phyloP scores from a whole-genome alignment of 2,888 invertebrate genomes.

The Neoitamus cyanurus region DNA sequence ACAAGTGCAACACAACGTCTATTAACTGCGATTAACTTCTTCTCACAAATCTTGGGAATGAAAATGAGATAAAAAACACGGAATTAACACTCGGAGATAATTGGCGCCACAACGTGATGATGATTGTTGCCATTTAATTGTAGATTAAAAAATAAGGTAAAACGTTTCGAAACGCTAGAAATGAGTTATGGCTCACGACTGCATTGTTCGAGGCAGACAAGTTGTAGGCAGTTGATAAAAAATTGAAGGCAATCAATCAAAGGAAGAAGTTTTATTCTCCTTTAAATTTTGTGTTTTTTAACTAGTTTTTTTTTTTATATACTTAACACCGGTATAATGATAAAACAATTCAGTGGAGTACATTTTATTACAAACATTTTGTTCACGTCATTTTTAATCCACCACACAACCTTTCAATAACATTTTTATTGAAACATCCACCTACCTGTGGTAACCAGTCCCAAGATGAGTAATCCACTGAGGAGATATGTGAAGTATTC shows the following conservation, averaged over 20 bases:
- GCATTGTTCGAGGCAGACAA: neutral
- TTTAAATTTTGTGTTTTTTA: neutral
- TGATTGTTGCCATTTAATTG: neutral
- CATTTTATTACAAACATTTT: too few relatives aligned
- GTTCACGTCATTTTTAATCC: too few relatives aligned
- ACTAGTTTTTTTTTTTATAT: neutral
- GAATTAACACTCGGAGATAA: neutral
- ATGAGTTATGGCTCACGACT: neutral
- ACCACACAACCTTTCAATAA: neutral
- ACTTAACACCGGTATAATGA: too few relatives aligned
- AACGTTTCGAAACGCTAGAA: neutral
- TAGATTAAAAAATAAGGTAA: neutral
- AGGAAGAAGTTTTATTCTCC: neutral
- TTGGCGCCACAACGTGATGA: neutral
- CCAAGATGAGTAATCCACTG: constrained; percentile 40
- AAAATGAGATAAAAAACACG: neutral
- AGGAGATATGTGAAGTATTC: constrained; percentile 34
- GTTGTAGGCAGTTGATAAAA: neutral
- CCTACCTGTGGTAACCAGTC: constrained; percentile 24
- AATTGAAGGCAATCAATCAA: neutral
- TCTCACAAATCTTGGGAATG: neutral
- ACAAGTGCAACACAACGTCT: neutral
- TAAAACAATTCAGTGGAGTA: too few relatives aligned
- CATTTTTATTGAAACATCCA: neutral
- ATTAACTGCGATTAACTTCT: neutral